Conservation (phyloP, 2,888 invertebrate species). For the Coecobrya sp. region DNA sequence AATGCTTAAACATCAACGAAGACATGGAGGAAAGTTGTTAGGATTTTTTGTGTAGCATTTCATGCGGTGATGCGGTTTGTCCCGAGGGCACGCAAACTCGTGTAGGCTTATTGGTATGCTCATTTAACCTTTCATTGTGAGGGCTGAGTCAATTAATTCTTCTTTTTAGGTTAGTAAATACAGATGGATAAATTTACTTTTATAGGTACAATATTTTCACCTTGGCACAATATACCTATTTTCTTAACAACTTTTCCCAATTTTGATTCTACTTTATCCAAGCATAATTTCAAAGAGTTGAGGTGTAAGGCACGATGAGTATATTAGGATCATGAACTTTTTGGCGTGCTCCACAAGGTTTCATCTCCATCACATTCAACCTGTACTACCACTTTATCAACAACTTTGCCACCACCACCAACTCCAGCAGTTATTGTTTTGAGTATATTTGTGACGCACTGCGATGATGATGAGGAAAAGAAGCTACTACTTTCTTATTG, state of each 20-base stretch:
- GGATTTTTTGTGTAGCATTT: not conserved
- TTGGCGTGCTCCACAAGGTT: slow-evolving; percentile 56
- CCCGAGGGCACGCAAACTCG: slow-evolving; percentile 21
- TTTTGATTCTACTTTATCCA: not conserved
- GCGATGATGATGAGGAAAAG: slow-evolving; percentile 33
- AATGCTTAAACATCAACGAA: not conserved
- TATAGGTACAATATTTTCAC: not conserved
- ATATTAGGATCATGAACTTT: slow-evolving; percentile 33
- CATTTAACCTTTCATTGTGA: slow-evolving; percentile 29
- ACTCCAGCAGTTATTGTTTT: slow-evolving; percentile 57
- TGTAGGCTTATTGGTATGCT: not conserved
- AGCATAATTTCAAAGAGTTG: not conserved
- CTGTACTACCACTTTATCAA: slow-evolving; percentile 59
- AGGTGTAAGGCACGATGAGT: slow-evolving; percentile 57
- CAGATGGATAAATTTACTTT: not conserved
- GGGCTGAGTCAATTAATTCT: slow-evolving; percentile 61
- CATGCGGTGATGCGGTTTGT: slow-evolving; percentile 33
- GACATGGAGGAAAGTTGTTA: not conserved
- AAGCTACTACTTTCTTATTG: slow-evolving; percentile 29
- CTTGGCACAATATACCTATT: not conserved
- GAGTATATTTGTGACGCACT: not conserved
- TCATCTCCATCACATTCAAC: slow-evolving; percentile 11
- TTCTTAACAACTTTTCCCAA: not conserved
- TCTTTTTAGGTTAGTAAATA: not conserved
- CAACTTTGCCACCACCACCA: slow-evolving; percentile 51